Conservation (phyloP, 2,797 vertebrate genomes). For the Heteromormyrus szaboi region DNA sequence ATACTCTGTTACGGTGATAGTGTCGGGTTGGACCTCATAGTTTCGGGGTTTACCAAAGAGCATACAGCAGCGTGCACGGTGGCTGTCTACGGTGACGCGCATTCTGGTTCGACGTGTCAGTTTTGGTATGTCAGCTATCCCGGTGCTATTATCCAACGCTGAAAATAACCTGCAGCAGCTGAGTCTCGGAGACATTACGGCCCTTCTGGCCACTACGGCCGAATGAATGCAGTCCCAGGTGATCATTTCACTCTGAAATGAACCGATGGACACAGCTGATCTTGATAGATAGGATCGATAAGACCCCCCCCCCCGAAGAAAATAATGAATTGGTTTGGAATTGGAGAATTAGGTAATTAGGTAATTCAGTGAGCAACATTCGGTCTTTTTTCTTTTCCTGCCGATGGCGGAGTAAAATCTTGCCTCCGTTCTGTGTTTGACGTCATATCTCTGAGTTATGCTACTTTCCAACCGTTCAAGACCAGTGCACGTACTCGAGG, state of each 20-base stretch:
- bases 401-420: too few species aligned
- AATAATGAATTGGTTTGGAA: not conserved
- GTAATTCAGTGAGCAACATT: not conserved
- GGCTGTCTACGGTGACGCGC: not conserved
- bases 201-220: not conserved
- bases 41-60: not conserved
- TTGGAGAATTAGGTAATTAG: not conserved
- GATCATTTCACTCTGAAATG: not conserved
- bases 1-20: not conserved
- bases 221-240: not conserved
- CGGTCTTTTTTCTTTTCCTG: not conserved
- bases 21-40: not conserved
- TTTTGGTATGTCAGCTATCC: conserved; percentile 50
- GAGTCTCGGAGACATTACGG: conserved; percentile 35
- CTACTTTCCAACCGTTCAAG: not conserved
- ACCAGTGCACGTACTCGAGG: not conserved
- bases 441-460: not conserved
- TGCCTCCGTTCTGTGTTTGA: not conserved
- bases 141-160: conserved; percentile 49
- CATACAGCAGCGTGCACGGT: not conserved
- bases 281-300: not conserved
- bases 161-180: conserved; percentile 57
- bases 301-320: too few species aligned
- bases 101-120: conserved; percentile 22
- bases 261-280: not conserved